Conservation (phyloP, 1,140 invertebrate genomes). For the Brachionus rotundiformis region DNA sequence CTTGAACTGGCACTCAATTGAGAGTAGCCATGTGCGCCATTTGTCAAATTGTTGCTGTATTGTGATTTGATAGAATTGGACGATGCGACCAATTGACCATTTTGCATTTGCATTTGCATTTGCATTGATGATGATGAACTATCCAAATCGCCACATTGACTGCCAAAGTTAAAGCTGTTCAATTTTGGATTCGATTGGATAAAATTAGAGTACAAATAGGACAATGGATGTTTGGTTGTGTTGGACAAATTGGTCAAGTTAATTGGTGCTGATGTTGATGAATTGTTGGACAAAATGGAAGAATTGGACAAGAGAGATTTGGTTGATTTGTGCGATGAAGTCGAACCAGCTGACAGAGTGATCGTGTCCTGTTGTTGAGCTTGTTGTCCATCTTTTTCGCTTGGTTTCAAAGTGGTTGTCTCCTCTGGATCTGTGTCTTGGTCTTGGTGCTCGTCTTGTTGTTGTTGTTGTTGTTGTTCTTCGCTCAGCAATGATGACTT, state of each 20-base stretch:
- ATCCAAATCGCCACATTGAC: neutral
- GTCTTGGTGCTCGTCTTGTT: neutral
- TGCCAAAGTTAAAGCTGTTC: constrained; percentile 12
- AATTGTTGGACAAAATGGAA: constrained; percentile 16
- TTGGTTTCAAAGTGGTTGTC: constrained; percentile 1
- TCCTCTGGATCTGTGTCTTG: neutral
- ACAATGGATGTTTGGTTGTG: constrained; percentile 34
- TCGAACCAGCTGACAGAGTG: constrained; percentile 32
- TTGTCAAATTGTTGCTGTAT: neutral
- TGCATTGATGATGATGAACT: neutral
- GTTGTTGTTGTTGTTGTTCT: neutral
- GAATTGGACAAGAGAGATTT: constrained; percentile 22
- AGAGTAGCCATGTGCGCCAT: neutral
- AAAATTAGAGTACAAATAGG: constrained; percentile 29
- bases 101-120: neutral
- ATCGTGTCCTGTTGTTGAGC: constrained; percentile 14
- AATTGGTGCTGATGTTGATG: neutral
- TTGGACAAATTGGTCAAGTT: constrained; percentile 30
- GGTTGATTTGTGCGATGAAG: neutral
- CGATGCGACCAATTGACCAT: too few species aligned
- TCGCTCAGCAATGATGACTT: neutral
- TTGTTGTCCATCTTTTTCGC: neutral
- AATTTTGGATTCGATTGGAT: constrained; percentile 38
- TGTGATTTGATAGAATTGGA: neutral
- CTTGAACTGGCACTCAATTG: neutral